These are phyloP conservation scores for Ornithorhynchus anatinus DNA, from an alignment of 2,113 vertebrate genomes.

Conservation along the genomic window DNA sequence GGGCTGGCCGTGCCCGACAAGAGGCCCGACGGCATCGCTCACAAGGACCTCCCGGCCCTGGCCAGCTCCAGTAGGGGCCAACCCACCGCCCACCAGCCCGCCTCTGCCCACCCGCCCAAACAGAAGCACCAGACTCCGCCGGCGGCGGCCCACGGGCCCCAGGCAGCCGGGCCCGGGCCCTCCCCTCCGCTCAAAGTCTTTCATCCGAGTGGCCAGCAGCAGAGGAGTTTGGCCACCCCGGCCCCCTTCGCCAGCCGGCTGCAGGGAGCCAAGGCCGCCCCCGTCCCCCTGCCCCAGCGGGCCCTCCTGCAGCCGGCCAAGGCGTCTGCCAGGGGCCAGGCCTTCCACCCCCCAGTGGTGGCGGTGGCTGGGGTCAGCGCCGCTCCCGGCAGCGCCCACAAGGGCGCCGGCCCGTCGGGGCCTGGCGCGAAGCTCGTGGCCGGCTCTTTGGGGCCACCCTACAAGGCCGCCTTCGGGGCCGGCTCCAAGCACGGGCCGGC, in stretches of 20 bases:
- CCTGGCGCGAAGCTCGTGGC: constrained; percentile 70
- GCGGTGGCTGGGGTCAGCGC: constrained; percentile 35
- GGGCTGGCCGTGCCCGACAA: constrained; percentile 74
- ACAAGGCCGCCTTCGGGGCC: constrained; percentile 64
- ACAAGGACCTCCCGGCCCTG: constrained; percentile 72
- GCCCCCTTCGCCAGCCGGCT: constrained; percentile 66
- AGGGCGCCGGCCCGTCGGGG: constrained; percentile 55
- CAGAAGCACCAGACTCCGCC: constrained; percentile 69
- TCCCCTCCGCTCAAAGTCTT: constrained; percentile 72
- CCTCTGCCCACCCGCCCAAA: constrained; percentile 66
- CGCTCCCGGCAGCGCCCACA: constrained; percentile 63
- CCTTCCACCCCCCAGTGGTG: constrained; percentile 63
- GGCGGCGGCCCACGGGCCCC: constrained; percentile 55
- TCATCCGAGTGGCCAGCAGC: constrained; percentile 69
- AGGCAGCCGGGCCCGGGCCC: neutral
- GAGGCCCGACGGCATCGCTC: constrained; percentile 69
- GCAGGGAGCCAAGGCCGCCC: constrained; percentile 66
- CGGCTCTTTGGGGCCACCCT: constrained; percentile 63
- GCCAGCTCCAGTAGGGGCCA: constrained; percentile 60
- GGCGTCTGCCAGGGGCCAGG: constrained; percentile 72
- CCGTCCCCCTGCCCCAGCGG: constrained; percentile 70
- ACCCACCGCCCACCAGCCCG: constrained; percentile 56
- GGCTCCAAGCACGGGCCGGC: constrained; percentile 68
- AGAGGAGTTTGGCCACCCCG: constrained; percentile 69
- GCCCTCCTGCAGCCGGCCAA: constrained; percentile 73